phyloP scores from a whole-genome alignment of 2,797 vertebrate genomes.

The Eospalax fontanierii region DNA sequence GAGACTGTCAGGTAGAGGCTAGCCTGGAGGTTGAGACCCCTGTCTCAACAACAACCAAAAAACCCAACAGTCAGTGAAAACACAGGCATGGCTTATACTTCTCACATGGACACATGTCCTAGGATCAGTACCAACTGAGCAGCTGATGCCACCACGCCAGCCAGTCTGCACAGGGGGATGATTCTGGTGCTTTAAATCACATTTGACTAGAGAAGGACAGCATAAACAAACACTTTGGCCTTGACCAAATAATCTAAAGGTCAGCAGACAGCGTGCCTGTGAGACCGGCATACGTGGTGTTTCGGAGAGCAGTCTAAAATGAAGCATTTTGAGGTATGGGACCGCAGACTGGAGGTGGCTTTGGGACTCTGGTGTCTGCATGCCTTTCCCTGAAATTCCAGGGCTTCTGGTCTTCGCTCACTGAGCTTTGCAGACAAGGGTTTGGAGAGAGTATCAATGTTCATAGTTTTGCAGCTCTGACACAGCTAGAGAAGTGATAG shows the following conservation, averaged over 20 bases:
- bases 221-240: neutral
- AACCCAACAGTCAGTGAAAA: neutral
- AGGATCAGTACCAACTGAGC: neutral
- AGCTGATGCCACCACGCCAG: neutral
- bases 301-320: neutral
- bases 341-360: neutral
- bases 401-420: neutral
- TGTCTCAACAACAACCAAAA: neutral
- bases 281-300: neutral
- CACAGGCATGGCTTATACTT: neutral
- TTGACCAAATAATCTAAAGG: neutral
- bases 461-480: neutral
- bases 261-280: neutral
- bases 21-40: neutral
- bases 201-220: neutral
- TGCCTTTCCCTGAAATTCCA: neutral
- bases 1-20: neutral
- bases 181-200: neutral
- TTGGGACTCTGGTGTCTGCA: neutral
- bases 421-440: neutral
- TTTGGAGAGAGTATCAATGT: neutral
- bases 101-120: neutral
- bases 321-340: neutral
- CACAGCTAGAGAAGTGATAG: neutral
- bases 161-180: neutral